Evolutionary conservation across 2,797 vertebrate genomes (phyloP).

Genomic region (Poeciliopsis turneri): DNA sequence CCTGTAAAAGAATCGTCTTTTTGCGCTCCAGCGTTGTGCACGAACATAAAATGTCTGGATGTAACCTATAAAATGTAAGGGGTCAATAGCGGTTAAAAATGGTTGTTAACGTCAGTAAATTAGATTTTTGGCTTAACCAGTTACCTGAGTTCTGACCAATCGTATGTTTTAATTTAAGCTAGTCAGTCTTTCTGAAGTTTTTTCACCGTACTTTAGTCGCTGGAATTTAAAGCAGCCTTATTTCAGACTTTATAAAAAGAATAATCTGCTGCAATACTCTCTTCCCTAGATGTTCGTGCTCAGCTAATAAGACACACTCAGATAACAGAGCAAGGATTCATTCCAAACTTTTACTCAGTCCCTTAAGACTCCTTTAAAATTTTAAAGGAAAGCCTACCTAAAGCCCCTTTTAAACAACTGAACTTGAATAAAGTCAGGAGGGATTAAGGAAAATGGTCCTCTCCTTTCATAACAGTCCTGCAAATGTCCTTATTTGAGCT

Average conservation of each 20-base stretch:
- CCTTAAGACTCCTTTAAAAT: conserved; percentile 45
- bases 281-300: conserved; percentile 48
- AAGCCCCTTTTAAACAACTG: conserved; percentile 49
- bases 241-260: conserved; percentile 47
- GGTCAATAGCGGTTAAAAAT: neutral
- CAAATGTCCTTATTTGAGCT: conserved; percentile 42
- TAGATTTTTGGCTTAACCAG: no score
- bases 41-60: no score
- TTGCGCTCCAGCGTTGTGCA: no score
- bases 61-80: no score
- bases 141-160: neutral
- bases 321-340: conserved; percentile 46
- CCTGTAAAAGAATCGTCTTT: no score
- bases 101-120: neutral
- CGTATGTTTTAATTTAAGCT: neutral
- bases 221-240: conserved; percentile 30
- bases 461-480: conserved; percentile 32
- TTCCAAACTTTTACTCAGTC: conserved; percentile 48
- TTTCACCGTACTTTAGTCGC: conserved; percentile 20
- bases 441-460: conserved; percentile 41
- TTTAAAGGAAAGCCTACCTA: conserved; percentile 30
- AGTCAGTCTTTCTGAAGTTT: neutral
- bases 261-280: conserved; percentile 60
- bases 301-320: conserved; percentile 58
- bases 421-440: conserved; percentile 35